Percentiles rank a stretch among this genome's conserved stretches.
These are phyloP conservation scores for Pteropus alecto DNA, from an alignment of 2,113 vertebrate species.

Conservation along the genomic window DNA sequence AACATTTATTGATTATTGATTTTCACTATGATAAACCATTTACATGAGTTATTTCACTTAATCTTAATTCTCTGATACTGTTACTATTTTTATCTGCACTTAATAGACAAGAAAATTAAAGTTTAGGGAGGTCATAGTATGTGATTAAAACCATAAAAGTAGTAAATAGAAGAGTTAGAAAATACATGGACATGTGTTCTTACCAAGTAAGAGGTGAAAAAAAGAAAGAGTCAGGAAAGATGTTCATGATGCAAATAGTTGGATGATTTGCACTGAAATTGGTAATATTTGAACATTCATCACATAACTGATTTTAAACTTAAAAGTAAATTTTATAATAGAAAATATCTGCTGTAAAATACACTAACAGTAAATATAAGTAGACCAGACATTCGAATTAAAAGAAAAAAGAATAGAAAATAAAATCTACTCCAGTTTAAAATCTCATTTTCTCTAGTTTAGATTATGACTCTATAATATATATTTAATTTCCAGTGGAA, in stretches of 20 bases:
- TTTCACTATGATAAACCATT: neutral
- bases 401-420: neutral
- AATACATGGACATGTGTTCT: neutral
- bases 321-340: neutral
- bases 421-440: neutral
- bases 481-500: neutral
- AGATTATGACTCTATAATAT: neutral
- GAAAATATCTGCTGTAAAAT: neutral
- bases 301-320: neutral
- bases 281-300: neutral
- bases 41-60: neutral
- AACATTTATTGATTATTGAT: neutral
- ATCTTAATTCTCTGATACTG: neutral
- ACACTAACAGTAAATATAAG: neutral
- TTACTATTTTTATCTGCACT: neutral
- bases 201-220: neutral
- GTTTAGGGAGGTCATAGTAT: neutral
- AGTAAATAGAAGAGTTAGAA: neutral
- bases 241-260: neutral
- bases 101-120: neutral
- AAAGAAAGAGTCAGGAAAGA: neutral
- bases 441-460: neutral
- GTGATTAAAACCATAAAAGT: neutral
- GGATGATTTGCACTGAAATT: neutral
- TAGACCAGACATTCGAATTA: neutral